phyloP scores from a whole-genome alignment of 2,888 invertebrate species.

The Spodoptera exigua region DNA sequence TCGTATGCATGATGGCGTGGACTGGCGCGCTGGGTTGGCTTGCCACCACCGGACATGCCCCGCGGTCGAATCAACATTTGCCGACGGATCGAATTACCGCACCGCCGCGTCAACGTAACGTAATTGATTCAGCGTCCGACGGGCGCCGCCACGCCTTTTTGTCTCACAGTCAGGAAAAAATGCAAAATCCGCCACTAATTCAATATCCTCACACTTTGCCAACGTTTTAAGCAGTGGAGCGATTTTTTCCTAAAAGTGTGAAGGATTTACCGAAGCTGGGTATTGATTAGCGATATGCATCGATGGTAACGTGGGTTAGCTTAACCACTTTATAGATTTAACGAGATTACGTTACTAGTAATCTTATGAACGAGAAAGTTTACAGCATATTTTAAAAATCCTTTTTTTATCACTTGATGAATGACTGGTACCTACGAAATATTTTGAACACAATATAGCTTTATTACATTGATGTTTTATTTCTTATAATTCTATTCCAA shows the following conservation, averaged over 20 bases:
- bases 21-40: constrained; percentile 27
- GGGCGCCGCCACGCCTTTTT: constrained; percentile 80
- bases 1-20: constrained; percentile 52
- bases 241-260: constrained; percentile 43
- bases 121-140: constrained; percentile 85
- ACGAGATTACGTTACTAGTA: constrained; percentile 17
- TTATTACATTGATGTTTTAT: too few species aligned
- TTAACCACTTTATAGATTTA: constrained; percentile 12
- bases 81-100: constrained; percentile 86
- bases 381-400: not conserved
- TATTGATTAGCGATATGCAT: constrained; percentile 22
- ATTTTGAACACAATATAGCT: too few species aligned
- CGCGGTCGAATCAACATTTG: constrained; percentile 87
- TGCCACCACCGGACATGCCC: constrained; percentile 67
- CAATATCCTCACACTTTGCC: constrained; percentile 75
- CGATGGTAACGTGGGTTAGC: constrained; percentile 7
- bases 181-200: constrained; percentile 81
- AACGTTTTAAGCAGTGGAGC: constrained; percentile 57
- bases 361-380: constrained; percentile 1
- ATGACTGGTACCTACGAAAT: not conserved
- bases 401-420: not conserved
- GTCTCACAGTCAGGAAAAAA: constrained; percentile 73
- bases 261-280: constrained; percentile 37
- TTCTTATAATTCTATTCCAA: too few species aligned
- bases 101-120: constrained; percentile 79